phyloP scores from a whole-genome alignment of 37 sponge, comb jelly and placozoan genomes.

The Halisarca cf. caerulea region DNA sequence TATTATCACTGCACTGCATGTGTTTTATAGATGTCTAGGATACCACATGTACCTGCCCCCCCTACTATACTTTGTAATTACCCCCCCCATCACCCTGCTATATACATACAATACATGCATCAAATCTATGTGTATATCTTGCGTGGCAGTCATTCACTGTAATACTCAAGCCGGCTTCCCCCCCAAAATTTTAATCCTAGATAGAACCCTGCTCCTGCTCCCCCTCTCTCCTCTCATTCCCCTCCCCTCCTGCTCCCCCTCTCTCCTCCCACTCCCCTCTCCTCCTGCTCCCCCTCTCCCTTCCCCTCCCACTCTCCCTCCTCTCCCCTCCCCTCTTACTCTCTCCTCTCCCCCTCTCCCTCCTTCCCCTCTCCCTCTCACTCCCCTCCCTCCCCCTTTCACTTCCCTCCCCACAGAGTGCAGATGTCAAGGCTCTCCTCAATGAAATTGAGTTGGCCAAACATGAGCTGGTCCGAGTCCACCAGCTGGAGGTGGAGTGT shows the following conservation, averaged over 20 bases:
- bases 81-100: no score
- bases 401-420: conserved; percentile 62
- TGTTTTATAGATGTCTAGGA: no score
- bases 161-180: no score
- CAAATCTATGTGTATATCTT: no score
- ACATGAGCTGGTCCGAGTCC: conserved; percentile 45
- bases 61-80: no score
- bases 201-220: no score
- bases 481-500: conserved; percentile 55
- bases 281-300: background rate
- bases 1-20: no score
- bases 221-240: background rate
- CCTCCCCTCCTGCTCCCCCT: background rate
- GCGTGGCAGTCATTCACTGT: no score
- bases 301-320: background rate
- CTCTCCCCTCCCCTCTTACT: background rate
- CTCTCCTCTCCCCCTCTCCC: background rate
- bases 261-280: background rate
- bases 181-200: no score
- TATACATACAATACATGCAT: no score
- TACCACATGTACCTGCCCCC: no score
- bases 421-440: conserved; percentile 42
- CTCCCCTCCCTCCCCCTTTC: background rate
- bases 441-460: conserved; percentile 39
- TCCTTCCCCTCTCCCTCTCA: background rate